Base-by-base conservation (phyloP, 2,888 invertebrate species). In the Epistrophe eligans region DNA sequence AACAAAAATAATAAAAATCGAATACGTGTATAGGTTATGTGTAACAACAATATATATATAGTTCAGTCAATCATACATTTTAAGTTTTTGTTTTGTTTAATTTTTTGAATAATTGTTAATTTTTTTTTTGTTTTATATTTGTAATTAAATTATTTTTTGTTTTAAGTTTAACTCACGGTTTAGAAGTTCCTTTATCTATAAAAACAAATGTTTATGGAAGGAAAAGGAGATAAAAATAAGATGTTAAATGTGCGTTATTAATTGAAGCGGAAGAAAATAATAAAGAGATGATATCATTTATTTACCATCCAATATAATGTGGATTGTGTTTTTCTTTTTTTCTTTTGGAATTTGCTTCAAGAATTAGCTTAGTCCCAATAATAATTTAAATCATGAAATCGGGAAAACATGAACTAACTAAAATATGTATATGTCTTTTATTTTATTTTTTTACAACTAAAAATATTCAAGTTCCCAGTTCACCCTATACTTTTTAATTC, bases 181-280 rank as follows among this genome's bases (percentile, higher is more conserved):
- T 79, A 50, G 64, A 81, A 81, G 85, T 85, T 85, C 81, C 85
- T 81, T 81, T 79, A 73, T 24, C 38, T 76, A 62, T 55, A 64
- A 57, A 62, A 48, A 4, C 50, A 48, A 35, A 35, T 9, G 28
- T 13, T 67, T 52, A 19, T n/a, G 8, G 19, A 50, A 35, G 48
- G 64, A 70, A 60, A 58, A 50, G 45, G 9, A 10, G 15, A 35
- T 38, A 10, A 1, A 64, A 45, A 48, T 40, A 9, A 24, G 13
- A 58, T 10, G 19, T 6, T 40, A 48, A 48, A 72, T 79, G 76
- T 84, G 73, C 74, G 84, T 79, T 58, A 28, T 38, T 58, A 38
- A 38, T 17, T 17, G 17, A 58, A 58, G 35, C 6, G 4, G 58
- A 38, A 17, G 17, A 38, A 17, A 17, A 58, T 58, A 13, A 58